Base-by-base conservation (phyloP, 1,140 invertebrate genomes). In the Listronotus oregonensis region DNA sequence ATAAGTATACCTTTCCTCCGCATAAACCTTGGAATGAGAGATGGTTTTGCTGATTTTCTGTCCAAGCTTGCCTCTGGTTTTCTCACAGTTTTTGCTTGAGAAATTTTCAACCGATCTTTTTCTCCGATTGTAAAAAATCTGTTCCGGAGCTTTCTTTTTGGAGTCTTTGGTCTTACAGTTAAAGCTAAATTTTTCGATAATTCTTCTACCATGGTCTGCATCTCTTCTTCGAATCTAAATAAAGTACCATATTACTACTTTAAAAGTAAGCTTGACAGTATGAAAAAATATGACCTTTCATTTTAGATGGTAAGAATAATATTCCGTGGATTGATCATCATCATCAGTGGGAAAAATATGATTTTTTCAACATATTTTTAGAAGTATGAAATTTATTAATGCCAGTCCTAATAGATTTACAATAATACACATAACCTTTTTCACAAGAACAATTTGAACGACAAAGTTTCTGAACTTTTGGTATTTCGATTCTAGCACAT, bases 141-240 rank as follows among this genome's bases (percentile, higher is more conserved):
- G 9, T 37, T 17, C 15, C 5, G 12, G 17, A 21, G 6, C 8
- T 11, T n/a, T 27, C 18, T 34, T 61, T 37, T 49, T 21, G 34
- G 6, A 39, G 11, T n/a, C 10, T 43, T 31, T 43, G 18, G 17
- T 9, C 17, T 49, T 5, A 64, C 39, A 18, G 61, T 68, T 49
- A 49, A 50, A 6, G 51, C 46, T 6, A 69, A 43, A 31, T 69
- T 65, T 31, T 44, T 59, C n/a, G 68, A 66, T 10, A 69, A 37
- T 50, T 66, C 64, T 14, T 69, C 44, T 10, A 66, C 44, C 32
- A 66, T 66, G 6, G 15, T 11, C 18, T 64, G 64, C 31, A 69
- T 44, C 10, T 69, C 67, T 9, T 69, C 64, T n/a, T 69, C 57
- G 10, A 31, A 47, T 15, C 61, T 60, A 18, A 14, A 31, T 34